A percentile compares a stretch with the other conserved stretches of the same genome.
phyloP scores from a whole-genome alignment of 1,140 invertebrate species.

The Neodiprion pinetum region DNA sequence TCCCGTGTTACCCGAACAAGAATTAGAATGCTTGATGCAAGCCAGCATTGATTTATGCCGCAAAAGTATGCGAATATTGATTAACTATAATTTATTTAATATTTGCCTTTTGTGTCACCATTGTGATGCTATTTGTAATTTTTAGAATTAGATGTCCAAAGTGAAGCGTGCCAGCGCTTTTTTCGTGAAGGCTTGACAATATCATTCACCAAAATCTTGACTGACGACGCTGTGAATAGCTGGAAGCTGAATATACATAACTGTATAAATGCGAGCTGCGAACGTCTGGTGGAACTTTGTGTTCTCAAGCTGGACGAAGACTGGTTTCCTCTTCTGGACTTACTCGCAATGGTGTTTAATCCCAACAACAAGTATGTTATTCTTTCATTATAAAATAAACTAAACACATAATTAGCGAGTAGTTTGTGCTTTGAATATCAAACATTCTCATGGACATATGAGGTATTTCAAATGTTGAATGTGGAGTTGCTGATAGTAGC shows the following conservation, averaged over 20 bases:
- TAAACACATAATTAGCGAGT: background rate
- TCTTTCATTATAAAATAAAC: conserved; percentile 7
- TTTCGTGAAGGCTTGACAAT: conserved; percentile 93
- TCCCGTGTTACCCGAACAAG: conserved; percentile 94
- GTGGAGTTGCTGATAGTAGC: conserved; percentile 10
- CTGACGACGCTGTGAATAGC: conserved; percentile 97
- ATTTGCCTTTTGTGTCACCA: background rate
- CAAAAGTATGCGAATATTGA: conserved; percentile 65
- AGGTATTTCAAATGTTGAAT: conserved; percentile 12
- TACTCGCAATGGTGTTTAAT: conserved; percentile 93
- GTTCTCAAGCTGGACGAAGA: conserved; percentile 90
- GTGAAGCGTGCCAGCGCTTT: conserved; percentile 92
- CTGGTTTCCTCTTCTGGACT: conserved; percentile 91
- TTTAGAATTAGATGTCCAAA: conserved; percentile 85
- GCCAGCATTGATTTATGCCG: conserved; percentile 87
- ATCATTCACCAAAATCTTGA: conserved; percentile 96
- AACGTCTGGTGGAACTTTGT: conserved; percentile 90
- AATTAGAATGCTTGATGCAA: conserved; percentile 90
- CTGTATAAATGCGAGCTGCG: conserved; percentile 93
- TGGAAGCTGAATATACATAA: conserved; percentile 98
- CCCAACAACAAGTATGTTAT: conserved; percentile 85
- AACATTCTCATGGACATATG: background rate
- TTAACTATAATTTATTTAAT: background rate
- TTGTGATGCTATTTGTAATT: conserved; percentile 20
- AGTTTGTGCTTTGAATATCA: conserved; percentile 7